These are phyloP conservation scores for Pristiophorus japonicus DNA, from an alignment of 2,113 vertebrate genomes.

Conservation along the genomic window DNA sequence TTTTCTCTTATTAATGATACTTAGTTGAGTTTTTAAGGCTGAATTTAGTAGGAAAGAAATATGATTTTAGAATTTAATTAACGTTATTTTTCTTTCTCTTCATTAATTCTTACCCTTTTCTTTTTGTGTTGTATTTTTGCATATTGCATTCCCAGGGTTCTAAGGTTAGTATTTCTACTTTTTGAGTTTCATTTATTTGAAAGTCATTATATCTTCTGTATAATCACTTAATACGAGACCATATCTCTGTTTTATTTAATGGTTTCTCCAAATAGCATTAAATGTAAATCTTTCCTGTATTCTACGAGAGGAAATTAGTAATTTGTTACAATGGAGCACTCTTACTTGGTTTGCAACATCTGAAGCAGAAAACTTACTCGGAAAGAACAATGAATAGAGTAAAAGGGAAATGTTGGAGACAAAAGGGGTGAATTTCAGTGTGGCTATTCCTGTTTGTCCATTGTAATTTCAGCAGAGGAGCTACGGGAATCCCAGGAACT, in stretches of 20 bases:
- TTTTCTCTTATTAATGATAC: background rate
- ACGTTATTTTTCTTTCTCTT: constrained; percentile 68
- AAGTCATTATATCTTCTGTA: constrained; percentile 41
- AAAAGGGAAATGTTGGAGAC: background rate
- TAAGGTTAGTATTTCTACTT: constrained; percentile 94
- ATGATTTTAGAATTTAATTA: constrained; percentile 52
- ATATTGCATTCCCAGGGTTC: constrained; percentile 89
- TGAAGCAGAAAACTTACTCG: background rate
- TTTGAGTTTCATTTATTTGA: constrained; percentile 63
- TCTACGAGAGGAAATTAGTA: background rate
- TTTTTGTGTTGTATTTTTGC: constrained; percentile 73
- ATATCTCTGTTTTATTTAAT: background rate
- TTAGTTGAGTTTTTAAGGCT: background rate
- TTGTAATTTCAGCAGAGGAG: background rate
- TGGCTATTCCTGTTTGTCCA: background rate
- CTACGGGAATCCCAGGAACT: background rate
- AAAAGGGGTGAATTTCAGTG: background rate
- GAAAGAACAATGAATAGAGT: background rate
- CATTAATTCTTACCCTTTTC: constrained; percentile 66
- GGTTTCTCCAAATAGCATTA: background rate
- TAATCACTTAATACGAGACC: background rate
- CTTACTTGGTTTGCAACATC: background rate
- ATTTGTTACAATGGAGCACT: background rate
- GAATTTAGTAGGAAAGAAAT: background rate
- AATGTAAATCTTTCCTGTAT: background rate